Percentiles rank a stretch among this genome's conserved stretches.
phyloP scores from a whole-genome alignment of 2,797 vertebrate genomes.

The Malacoctenus gilli region DNA sequence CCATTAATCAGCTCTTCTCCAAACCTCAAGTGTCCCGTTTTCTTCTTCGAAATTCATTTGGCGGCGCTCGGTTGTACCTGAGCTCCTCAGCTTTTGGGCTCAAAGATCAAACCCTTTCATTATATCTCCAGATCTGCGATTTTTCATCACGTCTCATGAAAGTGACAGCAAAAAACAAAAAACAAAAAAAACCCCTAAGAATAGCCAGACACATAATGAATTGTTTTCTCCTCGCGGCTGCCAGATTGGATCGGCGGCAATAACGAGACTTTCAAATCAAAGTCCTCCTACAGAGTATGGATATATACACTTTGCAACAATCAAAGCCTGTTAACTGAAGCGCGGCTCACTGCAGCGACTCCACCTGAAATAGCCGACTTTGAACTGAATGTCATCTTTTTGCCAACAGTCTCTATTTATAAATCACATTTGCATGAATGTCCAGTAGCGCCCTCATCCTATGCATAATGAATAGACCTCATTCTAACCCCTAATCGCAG shows the following conservation, averaged over 20 bases:
- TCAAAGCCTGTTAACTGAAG: conserved; percentile 39
- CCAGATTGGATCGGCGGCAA: conserved; percentile 30
- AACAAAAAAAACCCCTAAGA: conserved; percentile 28
- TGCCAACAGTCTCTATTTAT: conserved; percentile 63
- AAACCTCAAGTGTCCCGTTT: conserved; percentile 54
- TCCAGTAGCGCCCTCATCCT: conserved; percentile 45
- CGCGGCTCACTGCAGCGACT: conserved; percentile 15
- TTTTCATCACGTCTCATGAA: conserved; percentile 55
- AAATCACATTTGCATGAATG: conserved; percentile 69
- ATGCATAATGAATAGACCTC: conserved; percentile 60
- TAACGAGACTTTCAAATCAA: conserved; percentile 45
- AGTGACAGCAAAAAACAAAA: conserved; percentile 40
- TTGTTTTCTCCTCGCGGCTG: conserved; percentile 40
- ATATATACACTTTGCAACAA: conserved; percentile 29
- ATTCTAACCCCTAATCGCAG: conserved; percentile 43
- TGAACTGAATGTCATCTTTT: conserved; percentile 56
- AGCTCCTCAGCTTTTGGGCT: conserved; percentile 39
- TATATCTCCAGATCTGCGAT: conserved; percentile 51
- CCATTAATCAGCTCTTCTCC: conserved; percentile 67
- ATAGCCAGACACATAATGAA: conserved; percentile 47
- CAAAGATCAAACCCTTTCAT: conserved; percentile 51
- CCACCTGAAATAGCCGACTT: conserved; percentile 46
- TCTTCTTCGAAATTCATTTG: conserved; percentile 47
- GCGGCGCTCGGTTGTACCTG: conserved; percentile 29
- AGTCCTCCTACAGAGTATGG: conserved; percentile 31